Evolutionary conservation across 2,888 invertebrate genomes (phyloP).

Genomic region (Gandaritis pyraliata): DNA sequence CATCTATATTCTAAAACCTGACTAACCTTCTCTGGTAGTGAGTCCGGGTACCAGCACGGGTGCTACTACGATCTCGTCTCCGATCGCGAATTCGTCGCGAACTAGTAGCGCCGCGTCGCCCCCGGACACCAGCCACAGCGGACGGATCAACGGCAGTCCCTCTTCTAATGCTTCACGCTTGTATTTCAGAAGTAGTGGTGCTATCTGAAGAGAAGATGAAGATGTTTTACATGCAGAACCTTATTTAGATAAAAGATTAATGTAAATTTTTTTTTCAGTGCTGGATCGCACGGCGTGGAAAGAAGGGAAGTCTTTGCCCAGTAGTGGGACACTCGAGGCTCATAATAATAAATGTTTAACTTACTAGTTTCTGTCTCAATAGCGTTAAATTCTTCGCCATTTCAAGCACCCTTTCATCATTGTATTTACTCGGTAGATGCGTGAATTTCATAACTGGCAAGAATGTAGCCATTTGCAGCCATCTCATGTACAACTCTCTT

Average conservation of each 20-base stretch:
- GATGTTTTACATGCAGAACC: too few relatives aligned
- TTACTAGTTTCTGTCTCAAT: constrained; percentile 85
- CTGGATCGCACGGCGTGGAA: too few relatives aligned
- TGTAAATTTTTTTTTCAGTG: too few relatives aligned
- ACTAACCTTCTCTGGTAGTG: constrained; percentile 67
- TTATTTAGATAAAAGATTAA: too few relatives aligned
- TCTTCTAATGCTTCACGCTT: constrained; percentile 91
- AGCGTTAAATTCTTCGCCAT: constrained; percentile 90
- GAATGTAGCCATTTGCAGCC: constrained; percentile 96
- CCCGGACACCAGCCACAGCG: constrained; percentile 95
- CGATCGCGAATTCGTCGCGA: constrained; percentile 94
- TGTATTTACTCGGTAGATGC: constrained; percentile 94
- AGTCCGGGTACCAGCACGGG: constrained; percentile 90
- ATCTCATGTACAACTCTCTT: constrained; percentile 93
- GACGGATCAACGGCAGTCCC: constrained; percentile 93
- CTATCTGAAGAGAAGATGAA: constrained; percentile 77
- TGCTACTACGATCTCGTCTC: constrained; percentile 95
- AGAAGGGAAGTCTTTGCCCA: too few relatives aligned
- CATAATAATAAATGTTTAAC: not conserved
- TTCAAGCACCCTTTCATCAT: constrained; percentile 90
- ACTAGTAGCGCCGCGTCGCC: constrained; percentile 91
- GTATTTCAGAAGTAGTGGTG: constrained; percentile 90
- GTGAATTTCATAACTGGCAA: constrained; percentile 96
- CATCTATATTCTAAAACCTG: not conserved
- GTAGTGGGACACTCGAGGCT: too few relatives aligned